Percentiles rank a stretch among this genome's conserved stretches.
Conservation (phyloP, 2,888 invertebrate genomes). For the Calliopum simillimum region DNA sequence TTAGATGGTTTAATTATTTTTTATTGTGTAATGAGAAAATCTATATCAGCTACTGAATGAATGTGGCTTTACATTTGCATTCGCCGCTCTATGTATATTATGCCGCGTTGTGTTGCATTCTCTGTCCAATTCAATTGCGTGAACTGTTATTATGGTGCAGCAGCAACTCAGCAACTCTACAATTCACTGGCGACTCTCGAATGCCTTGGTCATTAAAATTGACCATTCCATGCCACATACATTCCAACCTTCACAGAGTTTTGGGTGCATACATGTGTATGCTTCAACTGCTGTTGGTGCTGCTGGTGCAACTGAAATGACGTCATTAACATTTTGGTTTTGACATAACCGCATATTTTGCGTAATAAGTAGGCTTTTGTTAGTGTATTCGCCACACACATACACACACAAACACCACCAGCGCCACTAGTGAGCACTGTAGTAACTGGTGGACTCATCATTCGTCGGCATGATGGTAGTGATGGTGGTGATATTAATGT, state of each 20-base stretch:
- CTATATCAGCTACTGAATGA: no score
- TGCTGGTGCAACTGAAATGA: slow-evolving; percentile 37
- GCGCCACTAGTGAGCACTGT: background rate
- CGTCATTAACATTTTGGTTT: slow-evolving; percentile 45
- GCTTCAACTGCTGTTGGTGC: background rate
- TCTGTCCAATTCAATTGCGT: slow-evolving; percentile 25
- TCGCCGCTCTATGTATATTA: no score
- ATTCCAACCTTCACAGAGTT: background rate
- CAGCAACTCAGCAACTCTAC: background rate
- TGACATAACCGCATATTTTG: slow-evolving; percentile 46
- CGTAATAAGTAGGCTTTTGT: slow-evolving; percentile 41
- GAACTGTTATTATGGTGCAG: slow-evolving; percentile 22
- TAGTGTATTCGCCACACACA: slow-evolving; percentile 9
- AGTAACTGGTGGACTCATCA: no score
- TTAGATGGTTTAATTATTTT: no score
- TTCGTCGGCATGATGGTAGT: no score
- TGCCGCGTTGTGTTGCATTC: background rate
- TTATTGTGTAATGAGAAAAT: no score
- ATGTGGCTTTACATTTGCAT: no score
- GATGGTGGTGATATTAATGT: no score
- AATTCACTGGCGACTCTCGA: slow-evolving; percentile 41
- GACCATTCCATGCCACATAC: background rate
- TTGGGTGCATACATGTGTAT: slow-evolving; percentile 3
- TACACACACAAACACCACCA: background rate
- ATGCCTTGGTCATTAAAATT: background rate